Percentiles rank a stretch among this genome's conserved stretches.
Conservation (phyloP, 2,113 vertebrate species). For the Anoplopoma fimbria region DNA sequence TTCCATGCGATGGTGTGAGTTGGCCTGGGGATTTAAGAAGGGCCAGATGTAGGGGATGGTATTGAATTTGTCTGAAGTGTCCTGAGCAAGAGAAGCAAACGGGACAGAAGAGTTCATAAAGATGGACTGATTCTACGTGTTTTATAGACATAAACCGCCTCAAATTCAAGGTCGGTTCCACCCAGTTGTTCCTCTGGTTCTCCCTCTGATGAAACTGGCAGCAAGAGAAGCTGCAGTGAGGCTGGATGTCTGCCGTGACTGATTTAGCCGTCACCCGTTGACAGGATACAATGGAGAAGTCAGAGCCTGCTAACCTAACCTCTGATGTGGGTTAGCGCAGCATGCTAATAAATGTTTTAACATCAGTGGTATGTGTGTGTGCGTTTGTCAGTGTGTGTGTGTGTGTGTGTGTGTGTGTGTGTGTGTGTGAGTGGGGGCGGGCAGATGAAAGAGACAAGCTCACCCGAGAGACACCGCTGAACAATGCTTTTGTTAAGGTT, state of each 20-base stretch:
- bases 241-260: slow-evolving; percentile 60
- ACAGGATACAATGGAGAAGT: slow-evolving; percentile 64
- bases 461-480: slow-evolving; percentile 70
- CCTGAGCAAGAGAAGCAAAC: slow-evolving; percentile 51
- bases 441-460: slow-evolving; percentile 75
- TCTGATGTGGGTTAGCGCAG: slow-evolving; percentile 59
- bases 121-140: slow-evolving; percentile 14
- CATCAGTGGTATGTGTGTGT: slow-evolving; percentile 38
- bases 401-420: slow-evolving; percentile 32
- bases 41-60: slow-evolving; percentile 75
- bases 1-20: slow-evolving; percentile 43
- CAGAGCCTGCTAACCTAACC: slow-evolving; percentile 59
- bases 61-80: slow-evolving; percentile 79
- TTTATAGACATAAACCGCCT: slow-evolving; percentile 30
- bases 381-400: slow-evolving; percentile 27
- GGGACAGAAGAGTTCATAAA: slow-evolving; percentile 27
- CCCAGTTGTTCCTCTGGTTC: slow-evolving; percentile 22
- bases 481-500: slow-evolving; percentile 73
- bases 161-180: slow-evolving; percentile 34
- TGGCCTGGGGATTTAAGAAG: slow-evolving; percentile 61
- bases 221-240: slow-evolving; percentile 52
- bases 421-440: slow-evolving; percentile 48
- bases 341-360: slow-evolving; percentile 77
- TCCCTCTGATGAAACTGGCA: slow-evolving; percentile 55
- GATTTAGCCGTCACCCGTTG: slow-evolving; percentile 67